Percentiles rank a stretch among this genome's conserved stretches.
Evolutionary conservation across 2,888 invertebrate species (phyloP).

Genomic region (Rotaria macrura): DNA sequence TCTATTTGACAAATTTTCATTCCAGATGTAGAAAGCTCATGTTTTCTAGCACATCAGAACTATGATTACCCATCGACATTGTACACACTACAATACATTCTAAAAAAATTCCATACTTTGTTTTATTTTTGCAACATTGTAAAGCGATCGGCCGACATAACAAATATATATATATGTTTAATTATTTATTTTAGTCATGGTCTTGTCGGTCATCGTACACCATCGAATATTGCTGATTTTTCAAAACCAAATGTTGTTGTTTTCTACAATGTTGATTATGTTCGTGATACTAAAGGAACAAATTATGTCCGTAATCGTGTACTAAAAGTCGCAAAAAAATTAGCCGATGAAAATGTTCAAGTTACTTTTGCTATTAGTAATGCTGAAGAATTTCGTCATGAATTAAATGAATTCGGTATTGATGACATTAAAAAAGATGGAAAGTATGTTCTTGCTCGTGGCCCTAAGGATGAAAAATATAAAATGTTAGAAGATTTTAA

Average conservation of each 20-base stretch:
- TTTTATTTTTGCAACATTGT: no score
- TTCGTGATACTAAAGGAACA: conserved; percentile 78
- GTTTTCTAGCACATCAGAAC: no score
- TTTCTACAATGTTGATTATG: conserved; percentile 85
- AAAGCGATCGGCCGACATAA: no score
- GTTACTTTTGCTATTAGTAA: conserved; percentile 78
- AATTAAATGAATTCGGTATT: conserved; percentile 79
- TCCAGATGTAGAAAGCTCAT: no score
- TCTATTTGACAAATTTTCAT: no score
- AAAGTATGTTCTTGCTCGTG: conserved; percentile 72
- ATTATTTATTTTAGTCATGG: conserved; percentile 62
- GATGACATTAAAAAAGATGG: conserved; percentile 63
- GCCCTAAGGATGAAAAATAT: conserved; percentile 75
- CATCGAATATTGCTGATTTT: conserved; percentile 74
- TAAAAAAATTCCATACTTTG: no score
- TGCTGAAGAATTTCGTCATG: conserved; percentile 83
- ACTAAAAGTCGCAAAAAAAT: conserved; percentile 71
- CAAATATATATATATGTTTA: conserved; percentile 30
- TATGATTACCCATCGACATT: no score
- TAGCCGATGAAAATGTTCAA: conserved; percentile 53
- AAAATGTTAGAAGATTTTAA: conserved; percentile 79
- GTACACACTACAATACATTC: no score
- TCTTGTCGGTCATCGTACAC: conserved; percentile 75
- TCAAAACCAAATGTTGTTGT: conserved; percentile 76
- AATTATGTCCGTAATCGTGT: conserved; percentile 60